Evolutionary conservation across 2,888 invertebrate genomes (phyloP).

Genomic region (Caenorhabditis angaria): DNA sequence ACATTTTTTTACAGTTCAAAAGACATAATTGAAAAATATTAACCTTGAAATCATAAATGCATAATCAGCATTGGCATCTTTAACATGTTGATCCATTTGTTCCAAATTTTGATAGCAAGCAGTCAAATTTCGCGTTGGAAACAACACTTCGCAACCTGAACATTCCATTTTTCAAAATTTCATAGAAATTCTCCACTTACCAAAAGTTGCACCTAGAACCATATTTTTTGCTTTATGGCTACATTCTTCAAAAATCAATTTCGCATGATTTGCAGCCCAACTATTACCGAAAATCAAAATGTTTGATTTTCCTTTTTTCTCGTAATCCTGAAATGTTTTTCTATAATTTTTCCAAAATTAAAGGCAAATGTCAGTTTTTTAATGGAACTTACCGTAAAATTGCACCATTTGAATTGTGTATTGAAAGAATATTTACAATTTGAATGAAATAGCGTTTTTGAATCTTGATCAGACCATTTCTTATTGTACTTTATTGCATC

Average conservation of each 20-base stretch:
- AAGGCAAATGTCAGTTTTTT: neutral
- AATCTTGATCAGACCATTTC: conserved; percentile 20
- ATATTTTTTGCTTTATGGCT: conserved; percentile 2
- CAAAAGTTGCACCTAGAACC: neutral
- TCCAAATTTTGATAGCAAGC: neutral
- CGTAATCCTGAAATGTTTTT: conserved; percentile 10
- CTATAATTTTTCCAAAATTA: neutral
- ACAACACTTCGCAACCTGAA: neutral
- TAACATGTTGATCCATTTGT: neutral
- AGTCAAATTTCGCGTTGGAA: neutral
- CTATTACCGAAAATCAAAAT: conserved; percentile 14
- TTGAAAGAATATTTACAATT: conserved; percentile 12
- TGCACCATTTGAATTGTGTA: conserved; percentile 23
- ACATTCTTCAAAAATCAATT: conserved; percentile 11
- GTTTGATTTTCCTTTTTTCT: conserved; percentile 7
- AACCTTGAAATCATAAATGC: neutral
- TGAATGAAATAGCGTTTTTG: conserved; percentile 13
- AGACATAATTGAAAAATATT: too few relatives aligned
- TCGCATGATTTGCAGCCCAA: conserved; percentile 13
- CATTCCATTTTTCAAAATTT: neutral
- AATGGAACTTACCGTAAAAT: conserved; percentile 16
- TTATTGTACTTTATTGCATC: conserved; percentile 19
- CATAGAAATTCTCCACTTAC: too few relatives aligned
- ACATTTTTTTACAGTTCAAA: too few relatives aligned
- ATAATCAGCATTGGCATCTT: neutral